These are phyloP conservation scores for Gallinago undulata DNA, from an alignment of 2,113 vertebrate species.

Conservation along the genomic window DNA sequence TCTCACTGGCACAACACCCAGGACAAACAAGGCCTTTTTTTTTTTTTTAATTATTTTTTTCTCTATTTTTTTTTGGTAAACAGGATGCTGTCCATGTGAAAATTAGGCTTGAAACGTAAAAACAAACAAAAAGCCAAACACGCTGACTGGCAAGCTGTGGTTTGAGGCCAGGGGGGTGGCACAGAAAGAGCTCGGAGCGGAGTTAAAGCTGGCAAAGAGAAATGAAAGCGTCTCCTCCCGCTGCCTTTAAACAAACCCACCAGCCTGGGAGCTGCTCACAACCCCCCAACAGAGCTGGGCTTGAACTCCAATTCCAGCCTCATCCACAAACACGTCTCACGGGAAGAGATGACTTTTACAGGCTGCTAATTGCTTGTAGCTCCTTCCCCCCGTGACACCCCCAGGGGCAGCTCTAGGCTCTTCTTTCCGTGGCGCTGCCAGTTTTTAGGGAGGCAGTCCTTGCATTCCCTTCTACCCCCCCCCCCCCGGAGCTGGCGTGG, in stretches of 20 bases:
- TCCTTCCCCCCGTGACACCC: background rate
- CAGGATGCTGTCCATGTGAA: conserved; percentile 36
- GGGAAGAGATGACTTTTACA: background rate
- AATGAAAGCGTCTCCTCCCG: background rate
- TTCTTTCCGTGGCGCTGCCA: background rate
- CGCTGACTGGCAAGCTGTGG: background rate
- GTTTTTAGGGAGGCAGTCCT: background rate
- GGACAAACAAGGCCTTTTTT: background rate
- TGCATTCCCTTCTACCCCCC: background rate
- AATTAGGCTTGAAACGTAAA: background rate
- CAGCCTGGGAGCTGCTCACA: background rate
- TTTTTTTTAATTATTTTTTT: background rate
- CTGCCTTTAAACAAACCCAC: background rate
- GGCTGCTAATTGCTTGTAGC: background rate
- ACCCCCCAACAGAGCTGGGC: background rate
- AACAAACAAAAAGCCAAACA: conserved; percentile 36
- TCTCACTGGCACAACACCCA: background rate
- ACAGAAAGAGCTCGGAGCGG: background rate
- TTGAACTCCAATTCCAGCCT: background rate
- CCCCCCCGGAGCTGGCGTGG: background rate
- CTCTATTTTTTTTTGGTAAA: background rate
- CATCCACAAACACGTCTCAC: background rate
- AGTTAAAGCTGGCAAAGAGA: background rate
- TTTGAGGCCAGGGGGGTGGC: background rate
- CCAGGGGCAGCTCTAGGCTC: rapidly evolving